Conservation (phyloP, 2,797 vertebrate species). For the Danio choprae region DNA sequence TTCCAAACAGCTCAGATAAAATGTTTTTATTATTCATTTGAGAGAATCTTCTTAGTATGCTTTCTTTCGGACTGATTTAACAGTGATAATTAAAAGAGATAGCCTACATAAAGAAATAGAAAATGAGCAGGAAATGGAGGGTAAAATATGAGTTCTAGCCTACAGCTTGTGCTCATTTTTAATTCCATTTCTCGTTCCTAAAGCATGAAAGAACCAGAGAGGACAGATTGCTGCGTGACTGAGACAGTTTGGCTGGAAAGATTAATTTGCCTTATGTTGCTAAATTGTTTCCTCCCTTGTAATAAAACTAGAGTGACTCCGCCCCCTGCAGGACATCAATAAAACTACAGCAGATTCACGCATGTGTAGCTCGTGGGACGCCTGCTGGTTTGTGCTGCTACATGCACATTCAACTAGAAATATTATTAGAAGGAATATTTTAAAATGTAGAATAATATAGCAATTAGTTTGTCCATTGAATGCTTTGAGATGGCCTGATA, state of each 20-base stretch:
- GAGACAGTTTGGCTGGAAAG: constrained; percentile 67
- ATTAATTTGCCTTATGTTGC: constrained; percentile 77
- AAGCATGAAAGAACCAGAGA: constrained; percentile 55
- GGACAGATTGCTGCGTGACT: constrained; percentile 75
- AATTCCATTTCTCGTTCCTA: constrained; percentile 41
- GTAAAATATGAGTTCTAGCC: not conserved
- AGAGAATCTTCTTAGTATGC: too few species aligned
- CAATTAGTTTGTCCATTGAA: not conserved
- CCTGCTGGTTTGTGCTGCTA: not conserved
- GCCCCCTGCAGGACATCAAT: constrained; percentile 57
- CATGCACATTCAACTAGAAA: not conserved
- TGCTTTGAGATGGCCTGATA: not conserved
- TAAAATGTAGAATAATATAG: not conserved
- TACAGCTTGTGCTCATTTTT: not conserved
- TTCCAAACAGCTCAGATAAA: too few species aligned
- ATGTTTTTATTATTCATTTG: too few species aligned
- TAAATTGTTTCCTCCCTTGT: constrained; percentile 59
- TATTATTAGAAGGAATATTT: not conserved
- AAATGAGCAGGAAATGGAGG: not conserved
- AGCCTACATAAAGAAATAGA: not conserved
- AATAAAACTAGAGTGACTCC: constrained; percentile 14
- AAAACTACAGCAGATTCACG: constrained; percentile 20
- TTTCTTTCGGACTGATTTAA: too few species aligned
- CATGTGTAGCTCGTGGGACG: not conserved
- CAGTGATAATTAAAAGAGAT: not conserved